Evolutionary conservation across 2,888 invertebrate species (phyloP).

Genomic region (Micoletzkya japonica): DNA sequence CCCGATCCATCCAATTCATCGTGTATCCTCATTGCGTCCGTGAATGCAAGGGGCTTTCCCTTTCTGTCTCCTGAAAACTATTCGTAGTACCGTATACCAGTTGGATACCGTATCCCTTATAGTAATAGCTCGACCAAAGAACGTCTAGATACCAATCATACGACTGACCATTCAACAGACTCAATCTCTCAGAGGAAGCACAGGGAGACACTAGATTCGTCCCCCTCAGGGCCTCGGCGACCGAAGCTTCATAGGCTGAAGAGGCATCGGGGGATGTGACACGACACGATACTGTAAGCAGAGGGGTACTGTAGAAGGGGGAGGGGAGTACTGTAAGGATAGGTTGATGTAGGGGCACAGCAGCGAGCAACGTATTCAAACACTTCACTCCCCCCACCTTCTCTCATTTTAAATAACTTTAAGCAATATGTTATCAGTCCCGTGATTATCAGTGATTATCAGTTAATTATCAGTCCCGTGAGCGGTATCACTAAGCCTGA

Average conservation of each 20-base stretch:
- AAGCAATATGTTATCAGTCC: too few species aligned
- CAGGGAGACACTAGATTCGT: background rate
- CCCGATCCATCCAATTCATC: conserved; percentile 36
- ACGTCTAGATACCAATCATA: background rate
- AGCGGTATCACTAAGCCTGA: too few species aligned
- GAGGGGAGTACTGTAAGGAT: too few species aligned
- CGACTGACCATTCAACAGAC: conserved; percentile 17
- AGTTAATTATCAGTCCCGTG: too few species aligned
- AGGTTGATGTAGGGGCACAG: too few species aligned
- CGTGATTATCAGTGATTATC: too few species aligned
- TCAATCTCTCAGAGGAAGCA: conserved; percentile 15
- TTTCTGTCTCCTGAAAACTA: conserved; percentile 10
- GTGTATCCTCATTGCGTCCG: conserved; percentile 48
- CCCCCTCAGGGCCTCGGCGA: conserved; percentile 19
- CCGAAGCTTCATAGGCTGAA: conserved; percentile 21
- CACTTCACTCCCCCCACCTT: too few species aligned
- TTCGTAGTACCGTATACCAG: background rate
- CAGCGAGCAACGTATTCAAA: too few species aligned
- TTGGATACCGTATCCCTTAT: background rate
- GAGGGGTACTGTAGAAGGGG: too few species aligned
- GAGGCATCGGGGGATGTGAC: background rate
- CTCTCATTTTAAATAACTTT: too few species aligned
- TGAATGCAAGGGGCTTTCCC: conserved; percentile 43
- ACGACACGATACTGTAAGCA: too few species aligned
- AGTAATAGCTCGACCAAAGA: background rate